phyloP scores from a whole-genome alignment of 2,888 invertebrate genomes.

The Druceiella hillmani region DNA sequence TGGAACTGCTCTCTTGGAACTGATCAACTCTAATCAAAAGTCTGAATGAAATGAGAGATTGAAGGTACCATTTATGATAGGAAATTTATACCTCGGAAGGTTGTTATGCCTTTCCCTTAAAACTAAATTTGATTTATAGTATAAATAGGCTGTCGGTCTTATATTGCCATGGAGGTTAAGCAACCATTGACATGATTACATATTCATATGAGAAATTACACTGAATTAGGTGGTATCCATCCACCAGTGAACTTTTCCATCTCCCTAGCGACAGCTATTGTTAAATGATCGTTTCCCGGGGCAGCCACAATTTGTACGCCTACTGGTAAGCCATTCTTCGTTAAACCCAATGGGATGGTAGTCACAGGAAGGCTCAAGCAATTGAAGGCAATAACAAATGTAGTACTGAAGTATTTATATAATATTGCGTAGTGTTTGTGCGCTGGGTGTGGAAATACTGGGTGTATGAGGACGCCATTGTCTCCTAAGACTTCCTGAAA shows the following conservation, averaged over 20 bases:
- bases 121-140: no score
- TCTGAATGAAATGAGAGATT: no score
- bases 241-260: constrained; percentile 81
- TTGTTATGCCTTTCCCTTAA: no score
- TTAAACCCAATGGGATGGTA: constrained; percentile 75
- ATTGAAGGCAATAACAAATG: constrained; percentile 79
- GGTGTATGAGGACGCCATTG: constrained; percentile 65
- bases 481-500: constrained; percentile 56
- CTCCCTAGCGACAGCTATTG: constrained; percentile 76
- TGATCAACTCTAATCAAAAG: no score
- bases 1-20: no score
- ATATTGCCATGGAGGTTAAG: no score
- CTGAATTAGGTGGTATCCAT: constrained; percentile 67
- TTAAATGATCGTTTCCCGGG: constrained; percentile 67
- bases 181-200: no score
- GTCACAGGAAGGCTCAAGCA: constrained; percentile 79
- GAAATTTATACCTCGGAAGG: no score
- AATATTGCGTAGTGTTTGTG: constrained; percentile 63
- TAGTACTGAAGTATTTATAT: constrained; percentile 63
- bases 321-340: constrained; percentile 65
- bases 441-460: constrained; percentile 61
- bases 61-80: no score
- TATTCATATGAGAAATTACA: no score
- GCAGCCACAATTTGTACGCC: constrained; percentile 64
- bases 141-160: no score